Conservation (phyloP, 2,113 vertebrate species). For the Polypterus senegalus region DNA sequence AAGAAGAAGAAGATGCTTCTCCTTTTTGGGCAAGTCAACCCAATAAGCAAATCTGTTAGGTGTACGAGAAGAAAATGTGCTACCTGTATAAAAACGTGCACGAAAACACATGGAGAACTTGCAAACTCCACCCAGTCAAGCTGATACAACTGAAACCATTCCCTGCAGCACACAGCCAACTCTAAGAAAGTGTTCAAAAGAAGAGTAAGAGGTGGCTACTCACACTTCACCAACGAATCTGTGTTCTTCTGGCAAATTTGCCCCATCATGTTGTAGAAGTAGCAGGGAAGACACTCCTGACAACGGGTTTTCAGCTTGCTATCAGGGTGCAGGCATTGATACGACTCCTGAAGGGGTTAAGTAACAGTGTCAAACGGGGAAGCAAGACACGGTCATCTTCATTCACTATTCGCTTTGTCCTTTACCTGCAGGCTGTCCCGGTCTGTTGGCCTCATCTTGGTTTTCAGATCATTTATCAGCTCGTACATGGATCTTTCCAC, state of each 20-base stretch:
- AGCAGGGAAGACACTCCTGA: slow-evolving; percentile 40
- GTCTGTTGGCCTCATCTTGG: slow-evolving; percentile 23
- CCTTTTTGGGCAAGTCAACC: too few relatives aligned
- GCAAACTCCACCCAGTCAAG: too few relatives aligned
- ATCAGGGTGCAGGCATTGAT: slow-evolving; percentile 25
- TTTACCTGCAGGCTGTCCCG: slow-evolving; percentile 33
- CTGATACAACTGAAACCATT: too few relatives aligned
- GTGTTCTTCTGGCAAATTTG: slow-evolving; percentile 46
- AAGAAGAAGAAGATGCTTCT: too few relatives aligned
- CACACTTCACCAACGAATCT: slow-evolving; percentile 42
- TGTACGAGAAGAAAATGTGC: too few relatives aligned
- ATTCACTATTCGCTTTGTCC: slow-evolving; percentile 2
- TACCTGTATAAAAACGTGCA: too few relatives aligned
- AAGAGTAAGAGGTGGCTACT: slow-evolving; percentile 12
- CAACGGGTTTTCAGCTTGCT: slow-evolving; percentile 38
- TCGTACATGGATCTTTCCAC: slow-evolving; percentile 33
- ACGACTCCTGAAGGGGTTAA: slow-evolving; percentile 26
- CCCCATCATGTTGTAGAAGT: slow-evolving; percentile 38
- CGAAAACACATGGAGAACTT: too few relatives aligned
- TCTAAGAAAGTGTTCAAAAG: too few relatives aligned
- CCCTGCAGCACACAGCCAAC: too few relatives aligned
- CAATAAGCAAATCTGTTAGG: too few relatives aligned
- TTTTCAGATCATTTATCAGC: slow-evolving; percentile 30
- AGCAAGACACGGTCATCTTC: neutral
- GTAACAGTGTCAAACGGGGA: slow-evolving; percentile 3